A percentile compares a stretch with the other conserved stretches of the same genome.
Conservation (phyloP, 2,113 vertebrate genomes). For the Solea solea region DNA sequence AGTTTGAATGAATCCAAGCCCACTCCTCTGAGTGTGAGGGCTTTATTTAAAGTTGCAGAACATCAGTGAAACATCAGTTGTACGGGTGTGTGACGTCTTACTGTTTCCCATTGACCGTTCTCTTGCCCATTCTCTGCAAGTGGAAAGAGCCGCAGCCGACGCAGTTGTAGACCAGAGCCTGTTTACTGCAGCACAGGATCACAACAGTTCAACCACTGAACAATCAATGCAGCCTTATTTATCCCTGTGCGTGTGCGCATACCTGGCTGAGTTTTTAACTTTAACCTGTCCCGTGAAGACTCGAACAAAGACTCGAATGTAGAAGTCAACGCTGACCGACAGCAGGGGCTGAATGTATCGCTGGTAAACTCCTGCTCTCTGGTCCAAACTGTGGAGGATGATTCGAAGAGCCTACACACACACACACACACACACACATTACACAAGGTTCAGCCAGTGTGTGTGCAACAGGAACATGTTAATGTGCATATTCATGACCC, state of each 20-base stretch:
- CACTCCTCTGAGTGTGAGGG: no score
- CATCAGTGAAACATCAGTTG: no score
- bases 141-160: slow-evolving; percentile 90
- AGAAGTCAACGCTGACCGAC: slow-evolving; percentile 92
- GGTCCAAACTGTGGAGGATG: slow-evolving; percentile 91
- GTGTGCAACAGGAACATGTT: no score
- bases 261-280: slow-evolving; percentile 94
- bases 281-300: slow-evolving; percentile 89
- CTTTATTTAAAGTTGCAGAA: no score
- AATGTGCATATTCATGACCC: no score
- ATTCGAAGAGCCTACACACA: slow-evolving; percentile 87
- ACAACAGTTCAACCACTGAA: neutral
- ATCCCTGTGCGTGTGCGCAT: neutral
- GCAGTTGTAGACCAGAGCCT: slow-evolving; percentile 91
- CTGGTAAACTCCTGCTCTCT: slow-evolving; percentile 90
- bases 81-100: slow-evolving; percentile 50
- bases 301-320: slow-evolving; percentile 89
- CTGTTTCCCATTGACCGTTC: slow-evolving; percentile 80
- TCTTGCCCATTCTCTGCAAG: slow-evolving; percentile 88
- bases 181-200: slow-evolving; percentile 82
- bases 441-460: no score
- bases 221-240: neutral
- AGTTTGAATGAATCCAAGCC: no score
- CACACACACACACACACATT: neutral
- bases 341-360: slow-evolving; percentile 90